Base-by-base conservation (phyloP, 2,888 invertebrate species). In the Bursaphelenchus okinawaensis region DNA sequence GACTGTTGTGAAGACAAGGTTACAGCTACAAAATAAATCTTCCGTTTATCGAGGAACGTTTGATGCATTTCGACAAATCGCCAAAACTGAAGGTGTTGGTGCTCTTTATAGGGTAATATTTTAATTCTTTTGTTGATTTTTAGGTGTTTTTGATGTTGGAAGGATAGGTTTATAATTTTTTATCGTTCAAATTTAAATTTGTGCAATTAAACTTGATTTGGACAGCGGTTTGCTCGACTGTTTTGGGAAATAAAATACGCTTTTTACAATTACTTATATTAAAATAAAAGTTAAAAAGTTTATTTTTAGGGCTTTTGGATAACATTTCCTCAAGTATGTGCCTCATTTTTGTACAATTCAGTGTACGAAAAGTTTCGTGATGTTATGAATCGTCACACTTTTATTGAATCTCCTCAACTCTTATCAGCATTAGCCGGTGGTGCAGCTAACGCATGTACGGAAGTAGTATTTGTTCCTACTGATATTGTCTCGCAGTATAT, bases 401-500 rank as follows among this genome's bases (percentile, higher is more conserved):
- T 31, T 22, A 57, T 72, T 50, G 52, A 54, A n/a, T 71, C 70
- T 0, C 57, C 57, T 12, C 51, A 60, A 16, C 58, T 59, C n/a
- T 61, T 68, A 8, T 68, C 68, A 6, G 68, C 68, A 4, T 60
- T 68, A 28, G 68, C 68, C 54, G 68, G 69, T 52, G 79, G 76
- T 19, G 70, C 73, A 50, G 77, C 79, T 7, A 72, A 76, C 8
- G 73, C 74, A 3, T 74, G 72, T 58, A 76, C 79, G 7, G 78
- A 79, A 60, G 57, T 72, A 9, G 74, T 78, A 24, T 79, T 79
- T 64, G 79, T 80, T 16, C 80, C 80, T 6, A 80, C 80, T 2
- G 80, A 80, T 55, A 77, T 80, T 55, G 74, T 79, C 9, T 76
- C 78, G n/a, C 78, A 77, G 59, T 75, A 77, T 66, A 72, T 72